These are phyloP conservation scores for Proisotoma minuta DNA, from an alignment of 2,888 invertebrate species.

Conservation along the genomic window DNA sequence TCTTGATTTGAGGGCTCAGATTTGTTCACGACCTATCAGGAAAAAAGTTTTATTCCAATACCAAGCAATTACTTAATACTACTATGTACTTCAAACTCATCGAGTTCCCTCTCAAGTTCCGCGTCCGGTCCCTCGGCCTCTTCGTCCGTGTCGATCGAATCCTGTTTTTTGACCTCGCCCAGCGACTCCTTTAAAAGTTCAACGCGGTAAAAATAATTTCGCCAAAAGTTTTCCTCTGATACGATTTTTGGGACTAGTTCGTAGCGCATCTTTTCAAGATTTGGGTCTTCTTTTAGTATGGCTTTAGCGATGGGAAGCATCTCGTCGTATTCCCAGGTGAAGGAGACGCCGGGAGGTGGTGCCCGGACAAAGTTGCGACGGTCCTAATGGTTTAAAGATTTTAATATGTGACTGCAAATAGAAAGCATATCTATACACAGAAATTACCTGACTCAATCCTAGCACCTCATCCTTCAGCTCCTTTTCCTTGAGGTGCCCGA, in stretches of 20 bases:
- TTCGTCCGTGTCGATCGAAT: conserved; percentile 40
- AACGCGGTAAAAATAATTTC: conserved; percentile 99
- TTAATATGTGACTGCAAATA: no score
- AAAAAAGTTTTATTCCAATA: no score
- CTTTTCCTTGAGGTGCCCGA: conserved; percentile 90
- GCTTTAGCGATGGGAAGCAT: conserved; percentile 90
- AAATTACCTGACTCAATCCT: conserved; percentile 57
- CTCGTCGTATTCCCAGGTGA: conserved; percentile 88
- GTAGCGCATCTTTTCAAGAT: conserved; percentile 97
- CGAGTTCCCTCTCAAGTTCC: conserved; percentile 80
- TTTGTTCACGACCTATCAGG: no score
- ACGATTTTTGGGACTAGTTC: conserved; percentile 92
- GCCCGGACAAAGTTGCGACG: conserved; percentile 95
- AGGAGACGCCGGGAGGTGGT: conserved; percentile 91
- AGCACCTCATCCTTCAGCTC: conserved; percentile 92
- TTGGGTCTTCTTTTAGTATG: conserved; percentile 90
- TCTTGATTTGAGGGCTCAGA: no score
- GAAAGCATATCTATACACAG: neutral
- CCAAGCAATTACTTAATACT: no score
- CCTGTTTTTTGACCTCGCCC: conserved; percentile 31
- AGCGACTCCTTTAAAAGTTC: conserved; percentile 94
- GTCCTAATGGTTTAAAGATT: conserved; percentile 60
- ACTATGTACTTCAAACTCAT: no score
- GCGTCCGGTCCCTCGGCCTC: conserved; percentile 27
- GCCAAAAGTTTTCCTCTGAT: conserved; percentile 98